phyloP scores from a whole-genome alignment of 2,888 invertebrate genomes.

The Erebia aethiops region DNA sequence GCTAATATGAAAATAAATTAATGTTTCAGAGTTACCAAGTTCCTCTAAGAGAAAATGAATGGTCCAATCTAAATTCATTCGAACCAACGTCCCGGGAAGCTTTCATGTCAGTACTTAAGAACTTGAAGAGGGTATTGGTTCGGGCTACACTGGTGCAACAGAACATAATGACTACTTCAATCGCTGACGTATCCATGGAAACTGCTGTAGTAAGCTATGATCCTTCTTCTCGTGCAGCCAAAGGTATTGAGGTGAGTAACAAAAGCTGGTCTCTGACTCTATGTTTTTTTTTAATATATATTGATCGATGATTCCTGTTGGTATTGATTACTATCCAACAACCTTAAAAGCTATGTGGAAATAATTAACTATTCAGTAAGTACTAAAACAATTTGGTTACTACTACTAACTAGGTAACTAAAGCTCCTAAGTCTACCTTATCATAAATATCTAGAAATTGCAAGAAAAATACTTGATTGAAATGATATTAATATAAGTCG shows the following conservation, averaged over 20 bases:
- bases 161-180: slow-evolving; percentile 85
- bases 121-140: slow-evolving; percentile 91
- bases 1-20: background rate
- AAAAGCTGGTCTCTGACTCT: too few relatives aligned
- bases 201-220: slow-evolving; percentile 87
- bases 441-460: too few relatives aligned
- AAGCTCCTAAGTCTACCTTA: too few relatives aligned
- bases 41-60: slow-evolving; percentile 85
- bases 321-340: too few relatives aligned
- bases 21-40: slow-evolving; percentile 83
- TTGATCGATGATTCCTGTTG: too few relatives aligned
- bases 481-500: too few relatives aligned
- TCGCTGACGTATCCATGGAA: slow-evolving; percentile 94
- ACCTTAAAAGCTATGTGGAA: too few relatives aligned
- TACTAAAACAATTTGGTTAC: too few relatives aligned
- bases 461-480: too few relatives aligned
- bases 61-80: slow-evolving; percentile 74
- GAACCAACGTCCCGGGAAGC: slow-evolving; percentile 86
- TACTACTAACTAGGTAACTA: too few relatives aligned
- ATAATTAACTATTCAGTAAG: too few relatives aligned
- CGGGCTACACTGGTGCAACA: slow-evolving; percentile 86
- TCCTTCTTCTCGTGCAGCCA: slow-evolving; percentile 85
- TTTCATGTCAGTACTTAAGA: slow-evolving; percentile 92
- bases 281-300: too few relatives aligned
- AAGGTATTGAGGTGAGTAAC: slow-evolving; percentile 88